Conservation (phyloP, 2,797 vertebrate genomes). For the Anabacerthia variegaticeps region DNA sequence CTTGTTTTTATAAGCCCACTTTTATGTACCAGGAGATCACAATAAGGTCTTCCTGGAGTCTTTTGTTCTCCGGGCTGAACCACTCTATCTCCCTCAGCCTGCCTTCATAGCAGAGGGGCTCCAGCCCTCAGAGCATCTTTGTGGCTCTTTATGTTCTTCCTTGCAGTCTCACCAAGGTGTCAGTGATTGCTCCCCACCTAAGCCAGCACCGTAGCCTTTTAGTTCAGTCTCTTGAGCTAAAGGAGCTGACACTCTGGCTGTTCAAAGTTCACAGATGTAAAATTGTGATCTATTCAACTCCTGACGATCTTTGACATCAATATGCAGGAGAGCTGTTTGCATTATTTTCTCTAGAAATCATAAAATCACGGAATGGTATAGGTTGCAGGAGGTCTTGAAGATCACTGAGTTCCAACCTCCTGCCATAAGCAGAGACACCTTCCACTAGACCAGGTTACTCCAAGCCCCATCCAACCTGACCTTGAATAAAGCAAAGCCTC, state of each 20-base stretch:
- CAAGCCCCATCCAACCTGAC: background rate
- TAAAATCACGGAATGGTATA: background rate
- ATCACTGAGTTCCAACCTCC: background rate
- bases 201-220: background rate
- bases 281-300: background rate
- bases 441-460: background rate
- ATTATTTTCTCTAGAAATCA: background rate
- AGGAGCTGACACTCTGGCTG: background rate
- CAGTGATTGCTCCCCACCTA: background rate
- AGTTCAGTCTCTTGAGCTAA: background rate
- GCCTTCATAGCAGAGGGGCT: background rate
- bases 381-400: background rate
- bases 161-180: background rate
- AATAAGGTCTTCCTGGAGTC: background rate
- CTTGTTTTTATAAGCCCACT: rapidly evolving
- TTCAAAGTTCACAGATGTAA: background rate
- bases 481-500: background rate
- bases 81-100: background rate
- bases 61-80: background rate
- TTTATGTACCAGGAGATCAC: no score
- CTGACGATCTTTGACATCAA: background rate
- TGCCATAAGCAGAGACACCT: no score
- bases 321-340: background rate
- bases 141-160: no score
- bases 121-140: background rate